phyloP scores from a whole-genome alignment of 1,140 invertebrate species.

The Drosophila orosa region DNA sequence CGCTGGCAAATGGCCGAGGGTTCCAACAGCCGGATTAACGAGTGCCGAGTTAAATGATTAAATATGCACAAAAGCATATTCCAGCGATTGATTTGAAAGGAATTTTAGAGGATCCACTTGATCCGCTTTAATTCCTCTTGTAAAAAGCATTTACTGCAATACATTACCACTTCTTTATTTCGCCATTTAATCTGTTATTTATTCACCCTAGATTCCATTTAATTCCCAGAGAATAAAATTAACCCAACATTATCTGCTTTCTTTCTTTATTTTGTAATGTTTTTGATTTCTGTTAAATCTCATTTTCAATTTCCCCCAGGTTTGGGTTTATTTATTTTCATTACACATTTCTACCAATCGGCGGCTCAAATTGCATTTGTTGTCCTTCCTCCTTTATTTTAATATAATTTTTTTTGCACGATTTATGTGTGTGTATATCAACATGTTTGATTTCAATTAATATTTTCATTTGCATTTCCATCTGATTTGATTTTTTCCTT shows the following conservation, averaged over 20 bases:
- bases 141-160: background rate
- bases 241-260: slow-evolving; percentile 15
- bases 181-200: background rate
- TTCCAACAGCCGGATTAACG: slow-evolving; percentile 5
- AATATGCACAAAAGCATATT: slow-evolving; percentile 26
- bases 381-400: slow-evolving; percentile 3
- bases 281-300: slow-evolving; percentile 42
- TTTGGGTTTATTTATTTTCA: slow-evolving; percentile 47
- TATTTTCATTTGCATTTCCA: slow-evolving; percentile 44
- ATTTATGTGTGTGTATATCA: slow-evolving; percentile 37
- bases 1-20: slow-evolving; percentile 54
- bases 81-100: background rate
- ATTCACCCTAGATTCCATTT: background rate
- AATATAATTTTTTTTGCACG: slow-evolving; percentile 16
- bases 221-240: slow-evolving; percentile 8
- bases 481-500: slow-evolving; percentile 50
- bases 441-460: slow-evolving; percentile 57
- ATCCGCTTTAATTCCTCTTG: background rate
- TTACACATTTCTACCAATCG: slow-evolving; percentile 39
- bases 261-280: slow-evolving; percentile 55
- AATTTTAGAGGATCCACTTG: background rate
- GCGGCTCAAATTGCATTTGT: slow-evolving; percentile 21
- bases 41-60: slow-evolving; percentile 23
- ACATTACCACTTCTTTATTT: background rate
- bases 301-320: slow-evolving; percentile 33